Base-by-base conservation (phyloP, 2,888 invertebrate species). In the Sturmia bella region DNA sequence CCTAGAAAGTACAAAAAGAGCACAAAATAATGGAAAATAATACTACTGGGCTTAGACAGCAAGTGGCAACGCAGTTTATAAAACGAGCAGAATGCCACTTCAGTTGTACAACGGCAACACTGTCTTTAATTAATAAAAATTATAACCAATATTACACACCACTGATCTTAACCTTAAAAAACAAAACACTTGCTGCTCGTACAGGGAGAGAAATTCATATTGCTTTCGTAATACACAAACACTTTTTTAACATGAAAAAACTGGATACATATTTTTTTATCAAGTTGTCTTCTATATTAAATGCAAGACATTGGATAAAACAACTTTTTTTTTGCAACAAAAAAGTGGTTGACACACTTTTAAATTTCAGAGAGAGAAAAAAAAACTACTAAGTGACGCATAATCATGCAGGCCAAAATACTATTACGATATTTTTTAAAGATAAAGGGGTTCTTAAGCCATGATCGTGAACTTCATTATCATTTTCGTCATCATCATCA, bases 311-410 rank as follows among this genome's bases (percentile, higher is more conserved):
- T 74, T 74, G 74, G 64, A 37, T 41, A 59, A 57, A 52, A 61
- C 45, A 24, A 50, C 45, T 21, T 43, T 9, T 45, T 45, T 45
- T 15, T 15, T 11, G 7, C 1, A 1, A 15, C 6, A 15, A 17
- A 11, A 70, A 63, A 84, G 83, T 72, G 80, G 83, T 83, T 84
- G 84, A 84, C 84, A 84, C 64, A 84, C 84, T 84, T 84, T 77
- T 68, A 59, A 37, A 57, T 45, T 73, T 54, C 17, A 63, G 64
- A 54, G 12, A 45, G 19, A n/a, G n/a, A n/a, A n/a, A n/a, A n/a
- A n/a, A n/a, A n/a, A n/a, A n/a, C n/a, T n/a, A 64, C 21, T 52
- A 50, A 70, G 57, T 50, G 57, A 80, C 50, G 41, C 43, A 56
- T 63, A 41, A 56, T 9, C 17, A 13, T n/a, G 24, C n/a, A 27